Conservation (phyloP, 2,888 invertebrate genomes). For the Limulus polyphemus region DNA sequence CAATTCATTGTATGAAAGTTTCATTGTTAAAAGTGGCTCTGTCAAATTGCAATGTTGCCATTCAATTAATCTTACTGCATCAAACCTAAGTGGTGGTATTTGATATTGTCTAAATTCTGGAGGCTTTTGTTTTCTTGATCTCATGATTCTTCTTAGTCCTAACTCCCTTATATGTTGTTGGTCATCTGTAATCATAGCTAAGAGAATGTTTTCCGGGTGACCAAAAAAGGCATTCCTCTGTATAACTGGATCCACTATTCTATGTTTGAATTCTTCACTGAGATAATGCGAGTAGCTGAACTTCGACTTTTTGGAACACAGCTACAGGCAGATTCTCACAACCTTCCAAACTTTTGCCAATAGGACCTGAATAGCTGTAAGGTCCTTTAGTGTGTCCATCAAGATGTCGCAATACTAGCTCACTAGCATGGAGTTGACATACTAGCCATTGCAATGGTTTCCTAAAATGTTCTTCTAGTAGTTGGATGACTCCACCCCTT, state of each 20-base stretch:
- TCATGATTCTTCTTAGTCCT: conserved; percentile 1
- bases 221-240: conserved; percentile 20
- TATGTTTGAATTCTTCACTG: conserved; percentile 1
- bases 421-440: conserved; percentile 10
- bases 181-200: conserved; percentile 14
- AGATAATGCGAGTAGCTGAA: conserved; percentile 5
- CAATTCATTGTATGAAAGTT: conserved; percentile 2
- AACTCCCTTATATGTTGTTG: conserved; percentile 1
- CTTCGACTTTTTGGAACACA: conserved; percentile 2
- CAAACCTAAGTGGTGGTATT: not conserved
- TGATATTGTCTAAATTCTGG: not conserved
- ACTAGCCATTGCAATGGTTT: conserved; percentile 13
- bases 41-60: conserved; percentile 1
- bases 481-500: conserved; percentile 10
- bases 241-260: conserved; percentile 14
- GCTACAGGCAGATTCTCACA: conserved; percentile 8
- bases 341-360: conserved; percentile 6
- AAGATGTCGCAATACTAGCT: conserved; percentile 13
- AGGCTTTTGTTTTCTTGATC: not conserved
- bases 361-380: conserved; percentile 8
- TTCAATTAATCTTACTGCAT: not conserved
- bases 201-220: conserved; percentile 21
- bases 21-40: not conserved
- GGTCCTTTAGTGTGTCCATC: conserved; percentile 11
- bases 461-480: conserved; percentile 11